phyloP scores from a whole-genome alignment of 2,113 vertebrate species.

The Agelaius tricolor region DNA sequence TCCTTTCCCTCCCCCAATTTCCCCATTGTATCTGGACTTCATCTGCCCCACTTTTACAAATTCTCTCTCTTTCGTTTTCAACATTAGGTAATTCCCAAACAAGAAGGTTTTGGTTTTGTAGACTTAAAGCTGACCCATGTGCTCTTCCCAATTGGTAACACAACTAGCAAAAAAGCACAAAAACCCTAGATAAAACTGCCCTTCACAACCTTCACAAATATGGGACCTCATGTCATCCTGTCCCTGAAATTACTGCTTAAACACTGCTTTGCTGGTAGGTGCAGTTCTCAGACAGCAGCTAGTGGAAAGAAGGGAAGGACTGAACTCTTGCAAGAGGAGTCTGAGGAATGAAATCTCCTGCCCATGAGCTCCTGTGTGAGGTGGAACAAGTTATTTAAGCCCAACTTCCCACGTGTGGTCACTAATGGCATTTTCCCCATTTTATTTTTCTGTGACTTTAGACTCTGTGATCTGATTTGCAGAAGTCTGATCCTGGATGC shows the following conservation, averaged over 20 bases:
- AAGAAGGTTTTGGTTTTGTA: neutral
- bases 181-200: neutral
- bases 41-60: neutral
- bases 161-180: neutral
- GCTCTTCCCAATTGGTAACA: neutral
- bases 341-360: neutral
- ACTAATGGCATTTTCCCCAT: neutral
- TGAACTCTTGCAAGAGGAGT: neutral
- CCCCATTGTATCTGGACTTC: neutral
- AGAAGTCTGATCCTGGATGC: neutral
- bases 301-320: neutral
- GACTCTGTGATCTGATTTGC: neutral
- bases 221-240: neutral
- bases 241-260: neutral
- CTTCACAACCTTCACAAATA: neutral
- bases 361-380: neutral
- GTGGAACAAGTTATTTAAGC: neutral
- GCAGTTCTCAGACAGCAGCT: neutral
- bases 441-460: neutral
- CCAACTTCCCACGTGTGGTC: neutral
- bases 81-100: neutral
- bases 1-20: neutral
- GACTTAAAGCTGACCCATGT: neutral
- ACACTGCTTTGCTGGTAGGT: neutral
- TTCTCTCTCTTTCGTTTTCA: neutral